phyloP scores from a whole-genome alignment of 2,113 vertebrate genomes.

The Myiopsitta monachus region DNA sequence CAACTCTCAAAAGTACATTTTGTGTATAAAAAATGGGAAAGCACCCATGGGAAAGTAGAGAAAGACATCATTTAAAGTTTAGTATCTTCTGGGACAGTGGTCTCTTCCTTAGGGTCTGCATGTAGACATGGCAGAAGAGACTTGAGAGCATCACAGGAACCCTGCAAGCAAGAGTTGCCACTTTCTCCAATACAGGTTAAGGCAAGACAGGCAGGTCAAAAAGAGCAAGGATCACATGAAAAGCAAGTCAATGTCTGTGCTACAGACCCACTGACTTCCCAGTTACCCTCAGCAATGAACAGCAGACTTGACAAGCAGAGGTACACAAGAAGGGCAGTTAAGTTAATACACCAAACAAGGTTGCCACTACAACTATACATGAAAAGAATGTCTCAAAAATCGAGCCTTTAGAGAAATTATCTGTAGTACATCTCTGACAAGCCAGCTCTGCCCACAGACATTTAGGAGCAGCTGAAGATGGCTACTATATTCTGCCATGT shows the following conservation, averaged over 20 bases:
- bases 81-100: not conserved
- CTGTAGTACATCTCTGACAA: not conserved
- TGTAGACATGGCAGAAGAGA: not conserved
- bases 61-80: not conserved
- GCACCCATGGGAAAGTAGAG: not conserved
- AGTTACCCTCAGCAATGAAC: not conserved
- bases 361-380: not conserved
- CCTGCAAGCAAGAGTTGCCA: not conserved
- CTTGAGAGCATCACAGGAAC: not conserved
- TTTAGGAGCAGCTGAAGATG: not conserved
- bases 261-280: not conserved
- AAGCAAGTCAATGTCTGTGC: not conserved
- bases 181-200: not conserved
- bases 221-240: not conserved
- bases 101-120: not conserved
- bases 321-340: fast-evolving
- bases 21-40: not conserved
- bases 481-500: not conserved
- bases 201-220: not conserved
- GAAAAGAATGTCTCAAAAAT: not conserved
- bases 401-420: not conserved
- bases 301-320: not conserved
- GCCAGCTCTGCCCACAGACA: not conserved
- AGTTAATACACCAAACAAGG: not conserved
- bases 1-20: not conserved